phyloP scores from a whole-genome alignment of 2,888 invertebrate genomes.

The Drosophila ochracea region DNA sequence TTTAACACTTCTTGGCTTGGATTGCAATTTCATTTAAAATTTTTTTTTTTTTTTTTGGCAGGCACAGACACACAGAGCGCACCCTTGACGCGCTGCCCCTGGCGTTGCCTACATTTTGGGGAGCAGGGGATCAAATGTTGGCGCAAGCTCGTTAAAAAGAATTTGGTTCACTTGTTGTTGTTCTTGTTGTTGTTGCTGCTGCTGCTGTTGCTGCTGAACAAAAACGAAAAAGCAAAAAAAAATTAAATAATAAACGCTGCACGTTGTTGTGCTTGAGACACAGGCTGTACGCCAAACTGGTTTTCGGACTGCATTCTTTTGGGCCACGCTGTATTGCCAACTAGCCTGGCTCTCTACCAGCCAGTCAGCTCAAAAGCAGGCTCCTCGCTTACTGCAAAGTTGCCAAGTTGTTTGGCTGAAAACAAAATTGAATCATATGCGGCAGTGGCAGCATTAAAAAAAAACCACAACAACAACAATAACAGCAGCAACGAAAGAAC shows the following conservation, averaged over 20 bases:
- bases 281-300: constrained; percentile 77
- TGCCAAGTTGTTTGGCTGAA: constrained; percentile 67
- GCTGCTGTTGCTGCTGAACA: constrained; percentile 45
- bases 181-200: constrained; percentile 30
- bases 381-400: constrained; percentile 48
- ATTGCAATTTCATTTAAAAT: constrained; percentile 23
- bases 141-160: constrained; percentile 81
- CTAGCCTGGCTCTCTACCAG: constrained; percentile 31
- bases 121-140: constrained; percentile 73
- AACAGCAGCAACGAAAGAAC: not conserved
- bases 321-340: constrained; percentile 73
- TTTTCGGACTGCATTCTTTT: constrained; percentile 79
- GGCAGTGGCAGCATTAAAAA: constrained; percentile 44
- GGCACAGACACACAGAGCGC: constrained; percentile 20
- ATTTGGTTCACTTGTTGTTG: constrained; percentile 79
- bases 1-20: constrained; percentile 75
- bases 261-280: constrained; percentile 66
- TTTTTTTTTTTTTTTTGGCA: constrained; percentile 43
- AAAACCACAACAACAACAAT: not conserved
- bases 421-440: constrained; percentile 76
- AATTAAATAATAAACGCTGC: constrained; percentile 30
- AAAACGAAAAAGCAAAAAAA: constrained; percentile 13
- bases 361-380: constrained; percentile 49
- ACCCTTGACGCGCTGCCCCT: constrained; percentile 33
- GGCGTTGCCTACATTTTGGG: constrained; percentile 18